Evolutionary conservation across 2,888 invertebrate species (phyloP), one percentile per base, ranked within the genome.

Genomic region (Eupithecia dodoneata): DNA sequence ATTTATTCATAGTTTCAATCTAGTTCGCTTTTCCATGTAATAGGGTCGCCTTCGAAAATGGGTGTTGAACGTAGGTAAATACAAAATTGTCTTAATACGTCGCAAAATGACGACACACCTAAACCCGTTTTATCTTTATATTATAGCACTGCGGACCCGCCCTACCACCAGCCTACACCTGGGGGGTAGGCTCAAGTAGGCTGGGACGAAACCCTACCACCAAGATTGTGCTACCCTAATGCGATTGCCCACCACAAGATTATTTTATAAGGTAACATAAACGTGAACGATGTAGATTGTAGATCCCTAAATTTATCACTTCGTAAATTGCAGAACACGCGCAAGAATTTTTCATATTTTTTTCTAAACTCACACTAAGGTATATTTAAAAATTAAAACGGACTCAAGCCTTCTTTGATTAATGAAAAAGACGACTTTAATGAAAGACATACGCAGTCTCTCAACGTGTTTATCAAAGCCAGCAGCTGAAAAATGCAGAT

Each of bases 401-500:
- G 30, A 52, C 7, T 2, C 7, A 6, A 55, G 12, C 10, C 41
- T 65, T 66, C 13, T 41, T 55, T 66, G 13, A 66, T 66, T 6
- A 6, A 66, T 66, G 65, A 66, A 42, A 42, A 12, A 42, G 41
- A 65, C 41, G 30, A 30, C 30, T 30, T 65, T 41, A n/a, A 41
- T 9, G 30, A 30, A 30, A 30, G 30, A 66, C 41, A 4, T 15
- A 47, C n/a, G 47, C 44, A 72, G 30, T 55, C 67, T 9, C 13
- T 49, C 45, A 59, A 47, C 55, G 30, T 71, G 66, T 67, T 59
- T 71, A 74, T 73, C 13, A 45, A 73, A 59, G 42, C 71, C 13
- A 15, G 30, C 45, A 13, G 13, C 63, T 13, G 44, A 59, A 76
- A 76, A 75, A 73, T 70, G 70, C 72, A 75, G 66, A 75, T 71